Evolutionary conservation across 2,113 vertebrate species (phyloP), one percentile per base, ranked within the genome.

Genomic region (Amazona vittata): DNA sequence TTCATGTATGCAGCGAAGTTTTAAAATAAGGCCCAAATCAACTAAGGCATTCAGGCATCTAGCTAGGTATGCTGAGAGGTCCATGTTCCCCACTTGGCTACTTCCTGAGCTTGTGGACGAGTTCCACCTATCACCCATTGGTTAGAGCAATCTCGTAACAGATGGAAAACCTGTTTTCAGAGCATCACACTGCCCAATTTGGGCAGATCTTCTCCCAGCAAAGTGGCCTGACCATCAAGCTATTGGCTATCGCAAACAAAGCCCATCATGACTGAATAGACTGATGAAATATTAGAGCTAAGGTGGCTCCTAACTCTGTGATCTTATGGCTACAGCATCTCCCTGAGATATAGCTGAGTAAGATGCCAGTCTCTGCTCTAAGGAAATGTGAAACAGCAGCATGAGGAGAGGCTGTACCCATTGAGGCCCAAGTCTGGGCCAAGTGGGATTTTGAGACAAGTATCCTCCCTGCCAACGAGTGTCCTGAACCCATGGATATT

Each of bases 41-140:
- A 28, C 44, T 37, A 31, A 91, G 70, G 44, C 46, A 73, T 53
- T 81, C 64, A 74, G 64, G n/a, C 31, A 52, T 55, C 24, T 47
- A 14, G 24, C 59, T 37, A 52, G 57, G 47, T 73, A 47, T 41
- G 44, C 44, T 73, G 39, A 85, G 81, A 87, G 89, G 65, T 78
- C 79, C 39, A 3, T 26, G 81, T n/a, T 95, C 59, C 67, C 78
- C 75, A 49, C 47, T 71, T 15, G 86, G 64, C 69, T 91, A 62
- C 89, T 96, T 93, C 91, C 89, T 91, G 90, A 95, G 78, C 49
- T 91, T 79, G 86, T 86, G 83, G 91, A 76, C 35, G 84, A 71
- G 86, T 89, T 89, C 86, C 64, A 78, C 91, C 43, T 73, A 71
- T 53, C 25, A 82, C 78, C 76, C 35, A 14, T 28, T 59, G 83